Percentiles rank a stretch among this genome's conserved stretches.
phyloP scores from a whole-genome alignment of 1,140 invertebrate genomes.

The Hyposmocoma kahamanoa region DNA sequence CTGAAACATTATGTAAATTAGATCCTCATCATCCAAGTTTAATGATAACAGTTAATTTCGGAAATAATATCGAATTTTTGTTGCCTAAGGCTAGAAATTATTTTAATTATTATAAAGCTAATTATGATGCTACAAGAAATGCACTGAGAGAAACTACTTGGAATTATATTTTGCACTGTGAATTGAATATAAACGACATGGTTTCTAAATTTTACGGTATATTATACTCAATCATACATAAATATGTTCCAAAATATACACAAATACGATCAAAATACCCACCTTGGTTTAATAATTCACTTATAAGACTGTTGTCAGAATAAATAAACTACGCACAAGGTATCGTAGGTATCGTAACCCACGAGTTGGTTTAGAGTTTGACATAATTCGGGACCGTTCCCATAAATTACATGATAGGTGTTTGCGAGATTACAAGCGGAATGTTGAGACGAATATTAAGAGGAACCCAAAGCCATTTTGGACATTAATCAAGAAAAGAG shows the following conservation, averaged over 20 bases:
- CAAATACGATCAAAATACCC: background rate
- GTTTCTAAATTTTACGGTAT: background rate
- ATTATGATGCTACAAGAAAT: background rate
- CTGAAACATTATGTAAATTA: background rate
- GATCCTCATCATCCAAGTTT: background rate
- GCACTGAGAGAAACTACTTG: background rate
- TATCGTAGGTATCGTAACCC: conserved; percentile 6
- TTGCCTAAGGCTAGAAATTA: background rate
- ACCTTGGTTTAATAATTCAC: background rate
- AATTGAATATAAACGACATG: background rate
- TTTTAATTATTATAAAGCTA: background rate
- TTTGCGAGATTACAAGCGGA: conserved; percentile 6
- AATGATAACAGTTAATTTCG: background rate
- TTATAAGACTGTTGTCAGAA: background rate
- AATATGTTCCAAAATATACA: background rate
- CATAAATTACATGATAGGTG: conserved; percentile 10
- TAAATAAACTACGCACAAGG: background rate
- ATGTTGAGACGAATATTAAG: conserved; percentile 6
- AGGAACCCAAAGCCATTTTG: conserved; percentile 12
- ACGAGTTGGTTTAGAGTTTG: conserved; percentile 9
- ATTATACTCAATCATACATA: background rate
- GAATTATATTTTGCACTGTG: background rate
- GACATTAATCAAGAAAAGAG: conserved; percentile 11
- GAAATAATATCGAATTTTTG: background rate
- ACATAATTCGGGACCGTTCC: conserved; percentile 7